Evolutionary conservation across 1,140 invertebrate genomes (phyloP), one percentile per base, ranked within the genome.

Genomic region (Hylaeus volcanicus): DNA sequence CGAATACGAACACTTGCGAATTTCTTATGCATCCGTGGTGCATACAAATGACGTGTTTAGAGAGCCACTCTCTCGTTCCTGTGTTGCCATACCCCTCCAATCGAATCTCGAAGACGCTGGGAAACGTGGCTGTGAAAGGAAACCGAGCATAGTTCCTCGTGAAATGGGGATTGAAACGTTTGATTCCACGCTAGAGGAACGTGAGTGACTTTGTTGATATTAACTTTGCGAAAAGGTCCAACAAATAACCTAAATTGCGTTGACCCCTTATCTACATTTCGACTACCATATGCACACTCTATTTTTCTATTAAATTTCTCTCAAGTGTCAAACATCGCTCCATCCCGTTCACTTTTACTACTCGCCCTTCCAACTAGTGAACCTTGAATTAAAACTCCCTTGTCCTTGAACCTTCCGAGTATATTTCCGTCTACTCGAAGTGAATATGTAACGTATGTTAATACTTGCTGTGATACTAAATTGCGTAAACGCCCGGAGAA

Each of bases 41-140:
- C 90, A 90, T 91, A 90, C 89, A 91, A 91, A 91, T 87, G 87
- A 90, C 85, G 82, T 87, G 87, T 90, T 90, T 90, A 89, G 86
- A 88, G 86, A 72, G n/a, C 15, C 45, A 37, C 15, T 14, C 61
- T 43, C 55, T 5, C 8, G 6, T 26, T n/a, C 8, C 45, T 51
- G 15, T 15, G 65, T 37, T 45, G n/a, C 65, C 8, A 15, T 9
- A 6, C 41, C 65, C 65, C 26, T 43, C 3, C 2, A 26, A 8
- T 43, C 45, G 51, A 45, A 2, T 26, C 45, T 6, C n/a, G 43
- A 5, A 66, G 64, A 45, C 12, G 39, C 63, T 43, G 39, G 0
- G 39, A 48, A 45, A n/a, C 5, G 39, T 65, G 12, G 43, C 8
- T n/a, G 65, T 66, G 45, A 15, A 51, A 26, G 65, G 45, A 39